Evolutionary conservation across 2,888 invertebrate species (phyloP), one percentile per base, ranked within the genome.

Genomic region (Apamea monoglypha): DNA sequence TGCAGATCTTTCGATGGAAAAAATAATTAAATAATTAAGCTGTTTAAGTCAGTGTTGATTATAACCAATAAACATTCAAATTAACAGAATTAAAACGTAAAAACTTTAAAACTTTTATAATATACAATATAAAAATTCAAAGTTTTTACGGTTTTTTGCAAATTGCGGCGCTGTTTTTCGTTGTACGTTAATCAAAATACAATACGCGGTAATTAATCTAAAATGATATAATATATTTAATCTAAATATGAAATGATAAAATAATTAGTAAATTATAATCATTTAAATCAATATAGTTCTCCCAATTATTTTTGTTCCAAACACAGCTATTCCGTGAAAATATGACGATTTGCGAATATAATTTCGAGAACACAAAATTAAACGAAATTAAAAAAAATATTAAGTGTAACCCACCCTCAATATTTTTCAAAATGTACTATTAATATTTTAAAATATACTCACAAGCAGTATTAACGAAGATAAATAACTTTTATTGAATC

Each of bases 361-460:
- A n/a, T 56, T 56, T n/a, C 10, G 56, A 56, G 56, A n/a, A 25
- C 56, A 56, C 25, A 59, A 59, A n/a, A 12, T 56, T 25, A 25
- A 56, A 56, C 25, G 53, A 25, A 53, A 10, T 56, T 25, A 25
- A n/a, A n/a, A 56, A 56, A 8, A 10, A 10, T 25, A 56, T 25
- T 25, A 56, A 3, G 25, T 8, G 21, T 8, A 56, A n/a, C n/a
- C 25, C 25, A n/a, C 25, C 12, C n/a, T n/a, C 12, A n/a, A n/a
- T 59, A 14, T n/a, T n/a, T 59, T n/a, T 14, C 1, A 10, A 59
- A 59, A n/a, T 5, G 16, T 59, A 59, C 4, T 59, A 64, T 25
- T 5, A 36, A 36, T 64, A 36, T 64, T 64, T 64, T 1, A 36
- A 36, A 64, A 36, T 64, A 56, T 66, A 76, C 78, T 78, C 25